These are phyloP conservation scores for Periparus ater DNA, from an alignment of 2,797 vertebrate genomes.

Conservation along the genomic window DNA sequence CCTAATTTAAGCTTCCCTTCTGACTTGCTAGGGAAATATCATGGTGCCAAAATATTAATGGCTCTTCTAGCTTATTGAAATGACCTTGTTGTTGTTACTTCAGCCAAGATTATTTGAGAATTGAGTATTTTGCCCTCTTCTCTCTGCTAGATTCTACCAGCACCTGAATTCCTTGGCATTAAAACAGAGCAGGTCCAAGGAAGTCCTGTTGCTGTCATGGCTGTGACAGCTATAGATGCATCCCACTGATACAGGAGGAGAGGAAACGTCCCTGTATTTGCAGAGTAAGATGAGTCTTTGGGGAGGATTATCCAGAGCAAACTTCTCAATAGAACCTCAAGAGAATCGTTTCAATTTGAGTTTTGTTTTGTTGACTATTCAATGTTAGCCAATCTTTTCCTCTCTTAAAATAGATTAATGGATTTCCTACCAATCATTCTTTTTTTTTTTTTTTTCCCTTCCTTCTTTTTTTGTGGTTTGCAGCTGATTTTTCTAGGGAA, in stretches of 20 bases:
- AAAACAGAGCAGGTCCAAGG: background rate
- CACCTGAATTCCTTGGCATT: background rate
- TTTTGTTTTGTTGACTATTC: background rate
- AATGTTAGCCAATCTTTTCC: background rate
- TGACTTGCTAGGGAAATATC: background rate
- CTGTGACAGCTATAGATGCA: background rate
- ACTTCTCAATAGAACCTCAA: background rate
- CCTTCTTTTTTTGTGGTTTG: background rate
- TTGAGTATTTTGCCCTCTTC: background rate
- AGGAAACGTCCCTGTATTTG: background rate
- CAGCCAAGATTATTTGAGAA: background rate
- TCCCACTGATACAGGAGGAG: background rate
- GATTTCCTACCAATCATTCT: background rate
- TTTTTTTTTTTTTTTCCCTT: fast-evolving
- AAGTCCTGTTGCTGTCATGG: fast-evolving
- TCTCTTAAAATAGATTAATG: background rate
- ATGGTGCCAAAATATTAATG: background rate
- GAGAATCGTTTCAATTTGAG: background rate
- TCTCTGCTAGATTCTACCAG: background rate
- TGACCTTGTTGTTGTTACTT: background rate
- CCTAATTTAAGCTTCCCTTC: background rate
- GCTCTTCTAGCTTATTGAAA: background rate
- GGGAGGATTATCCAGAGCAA: background rate
- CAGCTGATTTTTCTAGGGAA: background rate
- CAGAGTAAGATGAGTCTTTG: background rate